Base-by-base conservation (phyloP, 2,797 vertebrate species). In the Diceros bicornis region DNA sequence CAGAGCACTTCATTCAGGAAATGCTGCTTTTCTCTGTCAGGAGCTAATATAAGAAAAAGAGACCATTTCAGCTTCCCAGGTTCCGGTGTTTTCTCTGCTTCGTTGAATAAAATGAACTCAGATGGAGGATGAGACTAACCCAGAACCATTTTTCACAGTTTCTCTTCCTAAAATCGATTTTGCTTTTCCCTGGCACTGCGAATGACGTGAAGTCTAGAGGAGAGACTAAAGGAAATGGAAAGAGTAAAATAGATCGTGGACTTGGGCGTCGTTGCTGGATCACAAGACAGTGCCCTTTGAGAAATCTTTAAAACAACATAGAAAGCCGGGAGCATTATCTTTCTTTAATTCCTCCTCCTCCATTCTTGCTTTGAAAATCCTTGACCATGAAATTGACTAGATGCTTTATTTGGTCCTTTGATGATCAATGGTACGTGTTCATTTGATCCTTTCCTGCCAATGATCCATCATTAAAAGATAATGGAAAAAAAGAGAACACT, bases 81-180 rank as follows among this genome's bases (percentile, higher is more conserved):
- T 47, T 62, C 59, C 12, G 9, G n/a, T 59, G 16, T 85, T 83
- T 94, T 64, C 50, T 91, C 55, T 57, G 88, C 78, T 95, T 96
- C 41, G 0, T 86, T 91, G 91, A 90, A 96, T 90, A 71, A 96
- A 92, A 95, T 79, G 84, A 88, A 85, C 84, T 74, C 88, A 78
- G 90, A 72, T 47, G 89, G 91, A 52, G 66, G 66, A 93, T 23
- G 78, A 79, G 57, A 78, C 75, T 79, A 68, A 62, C 64, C 87
- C 66, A 94, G 71, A 64, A 93, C 52, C 79, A 37, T 72, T 92
- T 96, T 74, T 94, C 37, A 88, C 66, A 84, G 91, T 89, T 87
- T 81, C 47, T 52, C 71, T 86, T 87, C 89, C 64, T 90, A 37
- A 97, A 95, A 96, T 97, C 94, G 88, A 55, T 97, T 89, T 96